Base-by-base conservation (phyloP, 2,888 invertebrate species). In the Phyllotreta striolata region DNA sequence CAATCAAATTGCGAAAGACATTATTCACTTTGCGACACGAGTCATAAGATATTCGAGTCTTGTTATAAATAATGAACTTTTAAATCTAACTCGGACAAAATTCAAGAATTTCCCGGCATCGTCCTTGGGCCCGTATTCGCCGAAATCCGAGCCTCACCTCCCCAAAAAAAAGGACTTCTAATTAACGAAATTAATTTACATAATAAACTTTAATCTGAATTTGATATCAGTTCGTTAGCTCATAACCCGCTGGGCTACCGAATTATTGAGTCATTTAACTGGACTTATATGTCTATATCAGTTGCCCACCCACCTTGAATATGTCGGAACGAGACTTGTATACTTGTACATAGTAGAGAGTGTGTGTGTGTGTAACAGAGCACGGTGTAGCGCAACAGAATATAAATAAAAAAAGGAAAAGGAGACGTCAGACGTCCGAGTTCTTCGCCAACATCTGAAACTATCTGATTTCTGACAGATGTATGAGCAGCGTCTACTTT, bases 261-360 rank as follows among this genome's bases (percentile, higher is more conserved):
- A 73, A 73, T 72, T 72, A 74, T 74, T 73, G 72, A 73, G 72
- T 75, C 74, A 72, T 72, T 73, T 71, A 70, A 66, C 62, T 68
- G 70, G 74, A 74, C 74, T 73, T 75, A 71, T 72, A 77, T 72
- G 75, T 76, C 75, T 77, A 76, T 76, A 77, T 75, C 74, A 74
- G 64, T 66, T 55, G 66, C 69, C 75, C 74, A 74, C 75, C 75
- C 74, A 74, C 74, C 71, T 58, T 58, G 65, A 62, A 59, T 41
- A n/a, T 41, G 10, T n/a, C 41, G 9, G 10, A 9, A 41, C 10
- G 9, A 9, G 41, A 41, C 9, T n/a, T 41, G 41, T 41, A 41
- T 41, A 41, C 41, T 41, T 41, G 9, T 41, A 41, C 41, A 10
- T 41, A 41, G 41, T 10, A 1, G 9, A n/a, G 8, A 39, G 39